Evolutionary conservation across 2,113 vertebrate genomes (phyloP).

Genomic region (Etia nguti): DNA sequence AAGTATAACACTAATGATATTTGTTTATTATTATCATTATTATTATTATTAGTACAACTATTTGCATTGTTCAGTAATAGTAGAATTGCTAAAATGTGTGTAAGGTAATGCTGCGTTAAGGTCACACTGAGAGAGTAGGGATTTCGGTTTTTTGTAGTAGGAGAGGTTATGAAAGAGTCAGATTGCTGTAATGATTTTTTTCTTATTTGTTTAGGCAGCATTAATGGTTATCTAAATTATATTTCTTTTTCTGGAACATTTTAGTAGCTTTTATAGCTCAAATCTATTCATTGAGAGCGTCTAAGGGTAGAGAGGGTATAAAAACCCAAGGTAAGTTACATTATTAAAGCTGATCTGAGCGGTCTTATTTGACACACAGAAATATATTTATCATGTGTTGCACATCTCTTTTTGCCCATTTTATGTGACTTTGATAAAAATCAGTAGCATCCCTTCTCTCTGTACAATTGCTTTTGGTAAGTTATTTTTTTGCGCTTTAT

Average conservation of each 20-base stretch:
- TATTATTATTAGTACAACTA: neutral
- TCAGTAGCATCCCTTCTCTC: rapidly evolving
- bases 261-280: neutral
- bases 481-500: neutral
- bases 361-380: neutral
- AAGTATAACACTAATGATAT: neutral
- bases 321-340: neutral
- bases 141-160: neutral
- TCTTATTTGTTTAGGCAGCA: neutral
- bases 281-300: neutral
- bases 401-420: neutral
- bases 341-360: neutral
- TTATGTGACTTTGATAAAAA: neutral
- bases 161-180: neutral
- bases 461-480: neutral
- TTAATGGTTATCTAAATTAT: neutral
- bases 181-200: neutral
- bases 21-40: neutral
- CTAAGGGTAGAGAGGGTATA: neutral
- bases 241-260: neutral
- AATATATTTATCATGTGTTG: neutral
- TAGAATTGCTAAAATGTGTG: neutral
- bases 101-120: constrained; percentile 7
- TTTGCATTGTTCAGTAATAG: neutral
- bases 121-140: neutral